phyloP scores from a whole-genome alignment of 2,797 vertebrate genomes.

The Scyliorhinus canicula region DNA sequence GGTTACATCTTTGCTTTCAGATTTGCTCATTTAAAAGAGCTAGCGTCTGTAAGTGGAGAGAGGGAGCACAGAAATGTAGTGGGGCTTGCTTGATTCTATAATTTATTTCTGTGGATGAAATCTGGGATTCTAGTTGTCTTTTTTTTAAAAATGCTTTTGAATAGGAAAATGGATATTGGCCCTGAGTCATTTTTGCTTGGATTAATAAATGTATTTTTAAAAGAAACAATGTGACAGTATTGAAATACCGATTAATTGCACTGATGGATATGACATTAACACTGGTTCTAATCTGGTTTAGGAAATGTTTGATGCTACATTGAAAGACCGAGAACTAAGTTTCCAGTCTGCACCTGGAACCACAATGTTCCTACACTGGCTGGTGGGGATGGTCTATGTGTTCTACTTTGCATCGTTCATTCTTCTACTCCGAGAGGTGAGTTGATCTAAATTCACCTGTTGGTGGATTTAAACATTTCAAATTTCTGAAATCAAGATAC shows the following conservation, averaged over 20 bases:
- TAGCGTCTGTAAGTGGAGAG: conserved; percentile 10
- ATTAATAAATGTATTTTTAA: neutral
- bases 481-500: neutral
- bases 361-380: conserved; percentile 96
- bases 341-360: conserved; percentile 90
- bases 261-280: neutral
- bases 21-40: neutral
- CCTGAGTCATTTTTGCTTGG: neutral
- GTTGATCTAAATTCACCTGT: conserved; percentile 19
- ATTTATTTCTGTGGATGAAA: neutral
- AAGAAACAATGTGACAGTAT: neutral
- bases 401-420: conserved; percentile 98
- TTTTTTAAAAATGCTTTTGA: neutral
- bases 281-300: conserved; percentile 47
- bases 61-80: neutral
- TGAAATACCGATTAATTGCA: neutral
- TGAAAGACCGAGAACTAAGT: conserved; percentile 86
- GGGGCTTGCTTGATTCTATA: neutral
- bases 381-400: conserved; percentile 95
- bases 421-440: conserved; percentile 84
- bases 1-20: neutral
- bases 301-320: conserved; percentile 95
- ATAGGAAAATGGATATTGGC: neutral
- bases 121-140: neutral
- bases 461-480: neutral